Conservation (phyloP, 2,888 invertebrate genomes). For the Mythimna albipuncta region DNA sequence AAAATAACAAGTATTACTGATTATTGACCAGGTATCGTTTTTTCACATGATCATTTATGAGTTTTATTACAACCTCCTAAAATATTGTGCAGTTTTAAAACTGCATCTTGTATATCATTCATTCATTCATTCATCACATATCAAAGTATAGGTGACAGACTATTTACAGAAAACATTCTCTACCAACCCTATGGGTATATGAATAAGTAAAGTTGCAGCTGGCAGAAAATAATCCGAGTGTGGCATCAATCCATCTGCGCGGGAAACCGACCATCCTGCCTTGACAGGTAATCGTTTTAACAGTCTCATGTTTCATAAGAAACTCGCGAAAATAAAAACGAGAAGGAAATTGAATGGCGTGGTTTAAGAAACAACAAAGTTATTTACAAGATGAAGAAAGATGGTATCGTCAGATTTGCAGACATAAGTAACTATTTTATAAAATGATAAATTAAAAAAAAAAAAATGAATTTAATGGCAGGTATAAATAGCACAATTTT, state of each 20-base stretch:
- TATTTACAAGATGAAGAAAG: background rate
- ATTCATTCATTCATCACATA: too few species aligned
- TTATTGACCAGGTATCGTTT: too few species aligned
- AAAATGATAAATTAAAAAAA: too few species aligned
- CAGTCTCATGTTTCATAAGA: constrained; percentile 18
- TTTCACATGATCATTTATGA: too few species aligned
- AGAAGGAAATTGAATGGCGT: background rate
- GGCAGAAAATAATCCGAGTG: constrained; percentile 42
- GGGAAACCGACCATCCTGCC: constrained; percentile 40
- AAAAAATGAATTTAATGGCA: too few species aligned
- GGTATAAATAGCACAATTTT: too few species aligned
- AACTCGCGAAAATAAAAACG: constrained; percentile 2
- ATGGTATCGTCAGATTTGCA: too few species aligned
- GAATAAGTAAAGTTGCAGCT: constrained; percentile 28
- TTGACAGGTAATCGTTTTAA: constrained; percentile 67
- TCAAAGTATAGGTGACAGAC: too few species aligned
- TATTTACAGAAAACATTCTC: constrained; percentile 11
- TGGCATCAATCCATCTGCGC: constrained; percentile 66
- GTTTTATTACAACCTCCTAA: too few species aligned
- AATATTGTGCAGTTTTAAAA: too few species aligned
- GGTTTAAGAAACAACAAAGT: background rate
- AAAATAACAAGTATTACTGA: too few species aligned
- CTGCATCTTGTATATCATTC: too few species aligned
- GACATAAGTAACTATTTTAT: background rate
- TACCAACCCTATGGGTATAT: background rate